Evolutionary conservation across 2,888 invertebrate species (phyloP).

Genomic region (Drosophila mettleri): DNA sequence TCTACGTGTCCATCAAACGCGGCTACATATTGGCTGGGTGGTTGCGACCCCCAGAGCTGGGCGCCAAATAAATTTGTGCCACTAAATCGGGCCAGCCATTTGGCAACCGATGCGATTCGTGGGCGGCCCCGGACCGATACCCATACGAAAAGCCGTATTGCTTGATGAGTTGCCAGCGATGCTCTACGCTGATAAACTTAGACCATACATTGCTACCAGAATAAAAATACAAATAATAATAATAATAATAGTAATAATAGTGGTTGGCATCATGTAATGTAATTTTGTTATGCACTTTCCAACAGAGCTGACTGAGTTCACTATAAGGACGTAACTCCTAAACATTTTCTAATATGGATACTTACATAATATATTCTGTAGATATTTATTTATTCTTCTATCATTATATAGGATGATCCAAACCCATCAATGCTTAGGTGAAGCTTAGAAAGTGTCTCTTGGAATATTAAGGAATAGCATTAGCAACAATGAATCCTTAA

Average conservation of each 20-base stretch:
- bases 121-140: constrained; percentile 7
- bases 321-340: too few species aligned
- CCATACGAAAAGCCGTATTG: neutral
- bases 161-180: constrained; percentile 37
- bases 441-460: too few species aligned
- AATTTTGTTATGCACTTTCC: neutral
- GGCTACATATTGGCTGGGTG: constrained; percentile 8
- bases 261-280: neutral
- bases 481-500: too few species aligned
- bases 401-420: too few species aligned
- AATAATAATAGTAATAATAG: constrained; percentile 4
- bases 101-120: constrained; percentile 40
- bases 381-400: too few species aligned
- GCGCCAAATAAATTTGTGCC: constrained; percentile 46
- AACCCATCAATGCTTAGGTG: too few species aligned
- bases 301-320: neutral
- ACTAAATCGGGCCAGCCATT: constrained; percentile 41
- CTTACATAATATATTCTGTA: too few species aligned
- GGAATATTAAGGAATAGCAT: too few species aligned
- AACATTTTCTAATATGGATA: too few species aligned
- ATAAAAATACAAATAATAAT: too few species aligned
- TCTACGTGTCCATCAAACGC: constrained; percentile 60
- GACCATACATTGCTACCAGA: neutral
- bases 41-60: neutral
- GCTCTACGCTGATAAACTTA: constrained; percentile 13